Base-by-base conservation (phyloP, 2,797 vertebrate genomes). In the Alosa sapidissima region DNA sequence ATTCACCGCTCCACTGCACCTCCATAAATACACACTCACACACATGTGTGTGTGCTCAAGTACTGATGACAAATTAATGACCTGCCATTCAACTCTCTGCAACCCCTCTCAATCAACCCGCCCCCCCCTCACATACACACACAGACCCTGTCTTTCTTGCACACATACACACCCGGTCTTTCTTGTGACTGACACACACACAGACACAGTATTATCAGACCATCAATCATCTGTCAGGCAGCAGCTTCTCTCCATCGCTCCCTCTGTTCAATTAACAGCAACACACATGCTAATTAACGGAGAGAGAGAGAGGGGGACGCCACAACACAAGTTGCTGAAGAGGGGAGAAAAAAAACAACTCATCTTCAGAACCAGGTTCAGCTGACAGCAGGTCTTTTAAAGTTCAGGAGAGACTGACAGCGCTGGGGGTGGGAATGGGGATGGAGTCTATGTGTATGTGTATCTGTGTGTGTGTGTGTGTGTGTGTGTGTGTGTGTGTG, bases 1-100 rank as follows among this genome's bases (percentile, higher is more conserved):
- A 65, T 33, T 65, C 28, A 65, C 9, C 9, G 24, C 62, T 65
- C 62, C 55, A 58, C 4, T 58, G 55, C 62, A 33, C 19, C 48
- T 36, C 24, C 9, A 19, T 16, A 58, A 58, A 65, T 10, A 65
- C 62, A 65, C 58, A 62, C 58, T 8, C 21, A 62, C 51, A 52
- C 51, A 52, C 51, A 52, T 14, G 5, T 19, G 19, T 41, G 49
- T 6, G 19, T 14, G 21, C 45, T 36, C 28, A 33, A 36, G 24
- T 36, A 82, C 48, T 85, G 81, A 85, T 82, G 72, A 83, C 75
- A 60, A 82, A 85, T 86, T 85, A 84, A 88, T 84, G 84, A 84
- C 82, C 49, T 72, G 24, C 58, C 82, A 75, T 49, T 21, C 24
- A 75, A 52, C 45, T 75, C 54, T 84, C 54, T 24, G 60, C 62